A percentile compares a stretch with the other conserved stretches of the same genome.
phyloP scores from a whole-genome alignment of 1,140 invertebrate species.

The Tetramorium alpestre region DNA sequence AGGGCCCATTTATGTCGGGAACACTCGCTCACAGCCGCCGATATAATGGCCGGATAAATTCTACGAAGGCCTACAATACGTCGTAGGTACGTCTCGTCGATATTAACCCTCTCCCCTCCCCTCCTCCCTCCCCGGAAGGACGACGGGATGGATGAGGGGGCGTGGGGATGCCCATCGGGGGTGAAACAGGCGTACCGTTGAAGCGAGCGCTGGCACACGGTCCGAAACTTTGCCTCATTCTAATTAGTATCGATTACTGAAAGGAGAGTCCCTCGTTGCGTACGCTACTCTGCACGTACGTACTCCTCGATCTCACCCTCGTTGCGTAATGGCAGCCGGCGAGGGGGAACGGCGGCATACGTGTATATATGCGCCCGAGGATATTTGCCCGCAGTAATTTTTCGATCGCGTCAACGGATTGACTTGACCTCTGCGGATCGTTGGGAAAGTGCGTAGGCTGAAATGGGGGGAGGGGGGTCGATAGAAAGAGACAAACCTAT shows the following conservation, averaged over 20 bases:
- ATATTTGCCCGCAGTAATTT: constrained; percentile 55
- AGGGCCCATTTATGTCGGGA: constrained; percentile 80
- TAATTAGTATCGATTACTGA: constrained; percentile 75
- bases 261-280: constrained; percentile 46
- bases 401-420: constrained; percentile 58
- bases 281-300: not conserved
- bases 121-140: not conserved
- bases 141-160: not conserved
- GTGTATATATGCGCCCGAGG: constrained; percentile 12
- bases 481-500: constrained; percentile 4
- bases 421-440: constrained; percentile 49
- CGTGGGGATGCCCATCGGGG: not conserved
- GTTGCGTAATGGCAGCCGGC: constrained; percentile 22
- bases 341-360: not conserved
- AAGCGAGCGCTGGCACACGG: constrained; percentile 35
- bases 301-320: constrained; percentile 42
- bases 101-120: constrained; percentile 57
- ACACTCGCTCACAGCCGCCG: constrained; percentile 73
- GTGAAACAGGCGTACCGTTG: constrained; percentile 23
- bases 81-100: constrained; percentile 63
- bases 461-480: not conserved
- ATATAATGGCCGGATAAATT: constrained; percentile 78
- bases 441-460: not conserved
- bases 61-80: constrained; percentile 76
- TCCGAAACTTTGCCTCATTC: constrained; percentile 67